These are phyloP conservation scores for Daboia siamensis DNA, from an alignment of 2,113 vertebrate genomes.

Conservation along the genomic window DNA sequence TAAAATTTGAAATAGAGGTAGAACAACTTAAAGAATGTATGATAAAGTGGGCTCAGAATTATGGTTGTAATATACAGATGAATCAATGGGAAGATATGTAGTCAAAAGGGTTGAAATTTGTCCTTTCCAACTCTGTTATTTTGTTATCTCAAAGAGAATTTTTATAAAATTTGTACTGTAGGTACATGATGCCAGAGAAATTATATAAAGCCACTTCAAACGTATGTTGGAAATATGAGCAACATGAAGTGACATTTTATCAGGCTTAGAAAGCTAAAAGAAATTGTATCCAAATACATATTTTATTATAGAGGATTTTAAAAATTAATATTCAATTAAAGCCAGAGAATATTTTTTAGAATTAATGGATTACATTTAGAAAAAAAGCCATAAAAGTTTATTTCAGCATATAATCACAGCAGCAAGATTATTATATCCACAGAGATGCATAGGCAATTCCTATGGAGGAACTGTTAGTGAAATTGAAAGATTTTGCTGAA, in stretches of 20 bases:
- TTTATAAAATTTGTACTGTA: neutral
- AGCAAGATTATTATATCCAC: neutral
- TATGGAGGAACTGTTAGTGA: neutral
- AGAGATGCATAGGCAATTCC: neutral
- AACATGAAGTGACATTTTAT: too few species aligned
- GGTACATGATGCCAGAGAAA: neutral
- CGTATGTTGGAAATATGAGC: neutral
- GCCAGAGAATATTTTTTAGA: neutral
- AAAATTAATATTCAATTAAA: neutral
- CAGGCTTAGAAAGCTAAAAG: neutral
- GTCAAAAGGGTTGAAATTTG: neutral
- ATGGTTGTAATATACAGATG: neutral
- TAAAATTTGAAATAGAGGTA: neutral
- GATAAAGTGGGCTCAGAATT: neutral
- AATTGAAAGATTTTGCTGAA: neutral
- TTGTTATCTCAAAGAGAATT: neutral
- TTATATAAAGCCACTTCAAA: neutral
- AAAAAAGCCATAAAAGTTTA: neutral
- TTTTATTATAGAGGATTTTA: neutral
- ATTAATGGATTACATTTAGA: neutral
- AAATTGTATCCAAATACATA: neutral
- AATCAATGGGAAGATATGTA: too few species aligned
- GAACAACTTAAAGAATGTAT: neutral
- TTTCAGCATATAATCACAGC: neutral
- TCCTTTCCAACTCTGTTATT: neutral